Conservation (phyloP, 2,888 invertebrate species). For the Lepeophtheirus nordmannii region DNA sequence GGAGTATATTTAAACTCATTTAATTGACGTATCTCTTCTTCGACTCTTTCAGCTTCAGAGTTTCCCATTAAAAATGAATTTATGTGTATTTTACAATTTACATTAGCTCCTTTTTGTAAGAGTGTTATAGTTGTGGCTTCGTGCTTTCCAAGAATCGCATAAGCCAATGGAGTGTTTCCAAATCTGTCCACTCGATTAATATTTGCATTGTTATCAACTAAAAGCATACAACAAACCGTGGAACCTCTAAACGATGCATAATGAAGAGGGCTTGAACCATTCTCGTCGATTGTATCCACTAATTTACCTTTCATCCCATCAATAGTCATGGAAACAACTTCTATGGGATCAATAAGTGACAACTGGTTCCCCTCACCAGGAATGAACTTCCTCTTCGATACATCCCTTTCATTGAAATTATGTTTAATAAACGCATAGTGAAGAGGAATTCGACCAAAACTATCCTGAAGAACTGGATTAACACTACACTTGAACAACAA, state of each 20-base stretch:
- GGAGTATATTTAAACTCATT: not conserved
- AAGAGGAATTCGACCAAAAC: conserved; percentile 34
- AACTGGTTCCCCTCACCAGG: conserved; percentile 26
- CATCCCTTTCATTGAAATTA: conserved; percentile 29
- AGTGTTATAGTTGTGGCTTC: conserved; percentile 33
- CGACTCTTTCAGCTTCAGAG: not conserved
- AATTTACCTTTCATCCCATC: conserved; percentile 32
- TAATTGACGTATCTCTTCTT: not conserved
- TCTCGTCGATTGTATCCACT: conserved; percentile 33
- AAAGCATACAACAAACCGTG: conserved; percentile 36
- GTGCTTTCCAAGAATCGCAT: conserved; percentile 36
- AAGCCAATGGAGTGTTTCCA: conserved; percentile 38
- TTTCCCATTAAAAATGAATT: conserved; percentile 25
- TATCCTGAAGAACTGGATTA: conserved; percentile 33
- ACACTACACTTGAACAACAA: conserved; percentile 35
- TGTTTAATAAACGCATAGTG: conserved; percentile 39
- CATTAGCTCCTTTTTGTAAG: conserved; percentile 29
- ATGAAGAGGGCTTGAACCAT: conserved; percentile 35
- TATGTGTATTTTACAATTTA: conserved; percentile 26
- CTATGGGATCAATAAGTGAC: conserved; percentile 35
- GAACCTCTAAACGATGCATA: conserved; percentile 38
- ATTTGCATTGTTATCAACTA: conserved; percentile 29
- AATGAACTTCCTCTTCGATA: conserved; percentile 20
- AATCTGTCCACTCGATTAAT: conserved; percentile 33
- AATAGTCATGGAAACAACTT: conserved; percentile 35